A percentile compares a stretch with the other conserved stretches of the same genome.
Evolutionary conservation across 1,140 invertebrate genomes (phyloP).

Genomic region (Portunus trituberculatus): DNA sequence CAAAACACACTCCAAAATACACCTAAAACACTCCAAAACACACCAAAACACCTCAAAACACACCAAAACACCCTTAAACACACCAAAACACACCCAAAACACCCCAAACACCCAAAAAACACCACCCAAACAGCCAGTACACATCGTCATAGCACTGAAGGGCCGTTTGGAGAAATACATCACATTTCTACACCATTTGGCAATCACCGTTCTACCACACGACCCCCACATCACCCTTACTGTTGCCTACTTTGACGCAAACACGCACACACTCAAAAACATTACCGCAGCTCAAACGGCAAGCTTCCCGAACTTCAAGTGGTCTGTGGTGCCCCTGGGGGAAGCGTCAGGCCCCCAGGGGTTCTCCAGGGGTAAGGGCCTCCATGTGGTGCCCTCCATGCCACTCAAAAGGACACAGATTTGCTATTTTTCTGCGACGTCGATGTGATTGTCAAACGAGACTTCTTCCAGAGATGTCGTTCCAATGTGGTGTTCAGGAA

Average conservation of each 20-base stretch:
- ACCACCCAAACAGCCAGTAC: conserved; percentile 17
- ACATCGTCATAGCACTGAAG: conserved; percentile 57
- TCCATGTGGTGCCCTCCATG: conserved; percentile 50
- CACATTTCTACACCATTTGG: conserved; percentile 59
- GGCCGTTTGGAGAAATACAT: conserved; percentile 61
- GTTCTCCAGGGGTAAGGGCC: conserved; percentile 60
- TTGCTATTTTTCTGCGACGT: conserved; percentile 69
- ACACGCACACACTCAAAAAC: not conserved
- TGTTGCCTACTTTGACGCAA: conserved; percentile 53
- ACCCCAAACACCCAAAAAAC: too few species aligned
- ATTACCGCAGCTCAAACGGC: conserved; percentile 36
- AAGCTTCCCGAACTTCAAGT: conserved; percentile 43
- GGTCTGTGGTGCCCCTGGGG: conserved; percentile 44
- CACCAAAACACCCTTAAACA: too few species aligned
- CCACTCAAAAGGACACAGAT: not conserved
- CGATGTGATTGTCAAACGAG: conserved; percentile 49
- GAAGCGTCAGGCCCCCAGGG: not conserved
- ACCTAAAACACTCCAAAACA: too few species aligned
- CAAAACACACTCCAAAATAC: too few species aligned
- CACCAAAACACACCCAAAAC: not conserved
- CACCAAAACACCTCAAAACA: too few species aligned
- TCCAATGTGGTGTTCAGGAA: conserved; percentile 30
- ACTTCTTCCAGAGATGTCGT: conserved; percentile 58
- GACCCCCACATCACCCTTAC: conserved; percentile 62
- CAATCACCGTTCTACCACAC: conserved; percentile 41